Conservation (phyloP, 2,797 vertebrate species). For the Acrossocheilus fasciatus region DNA sequence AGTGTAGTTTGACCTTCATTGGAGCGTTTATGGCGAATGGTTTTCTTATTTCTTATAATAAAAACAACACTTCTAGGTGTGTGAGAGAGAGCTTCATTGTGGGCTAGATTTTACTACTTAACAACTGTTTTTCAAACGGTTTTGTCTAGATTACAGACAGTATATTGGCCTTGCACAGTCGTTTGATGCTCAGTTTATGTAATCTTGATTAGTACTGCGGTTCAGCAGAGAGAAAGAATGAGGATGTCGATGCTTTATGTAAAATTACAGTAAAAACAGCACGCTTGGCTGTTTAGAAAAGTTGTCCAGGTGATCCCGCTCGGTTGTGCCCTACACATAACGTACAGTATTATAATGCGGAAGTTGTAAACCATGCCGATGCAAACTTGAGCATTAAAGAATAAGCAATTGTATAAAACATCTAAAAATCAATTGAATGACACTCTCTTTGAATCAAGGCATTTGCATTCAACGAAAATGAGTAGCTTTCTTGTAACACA, state of each 20-base stretch:
- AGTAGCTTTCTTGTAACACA: neutral
- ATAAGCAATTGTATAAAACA: neutral
- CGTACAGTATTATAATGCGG: slow-evolving; percentile 70
- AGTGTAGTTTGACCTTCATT: neutral
- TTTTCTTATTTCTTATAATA: neutral
- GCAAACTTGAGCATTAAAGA: slow-evolving; percentile 37
- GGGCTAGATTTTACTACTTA: neutral
- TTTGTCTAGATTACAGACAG: neutral
- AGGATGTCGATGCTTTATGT: neutral
- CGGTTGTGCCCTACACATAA: neutral
- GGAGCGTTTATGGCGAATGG: neutral
- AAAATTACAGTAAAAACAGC: neutral
- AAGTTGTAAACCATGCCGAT: slow-evolving; percentile 72
- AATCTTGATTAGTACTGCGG: neutral
- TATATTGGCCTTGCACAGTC: neutral
- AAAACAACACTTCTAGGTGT: neutral
- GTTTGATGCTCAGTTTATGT: neutral
- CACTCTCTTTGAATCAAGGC: neutral
- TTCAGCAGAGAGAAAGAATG: neutral
- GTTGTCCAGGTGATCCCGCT: neutral
- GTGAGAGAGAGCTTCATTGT: neutral
- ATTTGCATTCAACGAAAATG: neutral
- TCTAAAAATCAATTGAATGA: neutral
- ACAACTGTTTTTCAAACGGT: neutral
- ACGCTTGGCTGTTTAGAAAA: neutral